Percentiles rank a stretch among this genome's conserved stretches.
These are phyloP conservation scores for Papilio elwesi DNA, from an alignment of 2,888 invertebrate genomes.

Conservation along the genomic window DNA sequence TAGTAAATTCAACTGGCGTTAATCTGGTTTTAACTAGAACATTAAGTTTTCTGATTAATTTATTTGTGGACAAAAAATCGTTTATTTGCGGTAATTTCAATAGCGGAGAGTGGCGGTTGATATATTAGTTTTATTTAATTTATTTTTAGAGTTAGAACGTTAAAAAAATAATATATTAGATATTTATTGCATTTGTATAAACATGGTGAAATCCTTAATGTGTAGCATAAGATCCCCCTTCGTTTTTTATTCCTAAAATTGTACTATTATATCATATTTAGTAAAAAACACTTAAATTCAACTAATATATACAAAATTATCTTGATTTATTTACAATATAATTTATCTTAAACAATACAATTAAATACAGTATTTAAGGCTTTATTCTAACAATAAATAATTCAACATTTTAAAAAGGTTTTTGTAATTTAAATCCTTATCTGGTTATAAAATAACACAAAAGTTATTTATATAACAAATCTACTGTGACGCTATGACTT, in stretches of 20 bases:
- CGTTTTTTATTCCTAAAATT: slow-evolving; percentile 1
- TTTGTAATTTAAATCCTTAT: not conserved
- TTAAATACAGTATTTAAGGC: not conserved
- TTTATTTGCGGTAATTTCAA: no score
- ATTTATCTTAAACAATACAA: slow-evolving; percentile 1
- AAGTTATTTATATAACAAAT: not conserved
- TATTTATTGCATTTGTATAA: not conserved
- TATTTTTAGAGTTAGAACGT: no score
- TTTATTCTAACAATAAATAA: slow-evolving; percentile 2
- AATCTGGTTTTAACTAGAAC: no score
- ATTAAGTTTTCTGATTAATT: no score
- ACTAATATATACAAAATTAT: slow-evolving; percentile 1
- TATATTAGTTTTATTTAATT: no score
- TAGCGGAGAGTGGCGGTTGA: no score
- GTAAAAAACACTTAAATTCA: slow-evolving; percentile 5
- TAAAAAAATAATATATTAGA: no score
- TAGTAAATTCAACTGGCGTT: no score
- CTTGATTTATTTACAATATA: not conserved
- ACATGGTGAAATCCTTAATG: not conserved
- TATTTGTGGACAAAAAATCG: no score
- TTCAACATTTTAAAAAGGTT: not conserved
- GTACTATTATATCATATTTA: slow-evolving; percentile 14
- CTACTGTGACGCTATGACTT: not conserved
- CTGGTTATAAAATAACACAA: not conserved
- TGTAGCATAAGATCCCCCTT: not conserved